Conservation (phyloP, 2,797 vertebrate species). For the Phaenicophaeus curvirostris region DNA sequence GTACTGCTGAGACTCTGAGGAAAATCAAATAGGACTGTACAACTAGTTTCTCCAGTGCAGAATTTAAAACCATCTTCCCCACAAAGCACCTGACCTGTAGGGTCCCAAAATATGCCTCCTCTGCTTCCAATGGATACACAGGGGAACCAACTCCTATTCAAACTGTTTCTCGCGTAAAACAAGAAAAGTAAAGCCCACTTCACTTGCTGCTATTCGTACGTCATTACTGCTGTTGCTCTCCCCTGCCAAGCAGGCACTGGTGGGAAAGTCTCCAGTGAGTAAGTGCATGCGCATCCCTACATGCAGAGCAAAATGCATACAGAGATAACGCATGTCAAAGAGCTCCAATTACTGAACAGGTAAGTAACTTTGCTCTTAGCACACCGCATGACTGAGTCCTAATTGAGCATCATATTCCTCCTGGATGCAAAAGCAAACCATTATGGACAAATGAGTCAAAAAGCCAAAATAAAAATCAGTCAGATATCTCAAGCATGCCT, state of each 20-base stretch:
- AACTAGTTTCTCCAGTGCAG: background rate
- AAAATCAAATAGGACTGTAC: background rate
- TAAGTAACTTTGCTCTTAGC: slow-evolving; percentile 21
- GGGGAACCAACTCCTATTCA: background rate
- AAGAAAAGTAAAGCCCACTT: background rate
- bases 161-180: background rate
- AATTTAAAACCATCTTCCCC: background rate
- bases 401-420: slow-evolving; percentile 46
- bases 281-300: background rate
- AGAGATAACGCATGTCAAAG: background rate
- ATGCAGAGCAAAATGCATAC: background rate
- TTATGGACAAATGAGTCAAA: slow-evolving; percentile 43
- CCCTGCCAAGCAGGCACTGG: background rate
- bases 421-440: slow-evolving; percentile 41
- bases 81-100: background rate
- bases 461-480: slow-evolving; percentile 57
- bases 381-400: slow-evolving; percentile 7
- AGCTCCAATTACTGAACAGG: background rate
- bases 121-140: background rate
- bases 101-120: background rate
- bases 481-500: slow-evolving; percentile 10
- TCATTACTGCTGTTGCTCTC: background rate
- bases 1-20: background rate
- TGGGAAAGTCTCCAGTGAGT: background rate
- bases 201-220: accelerated